Evolutionary conservation across 1,140 invertebrate species (phyloP).

Genomic region (Nomia melanderi): DNA sequence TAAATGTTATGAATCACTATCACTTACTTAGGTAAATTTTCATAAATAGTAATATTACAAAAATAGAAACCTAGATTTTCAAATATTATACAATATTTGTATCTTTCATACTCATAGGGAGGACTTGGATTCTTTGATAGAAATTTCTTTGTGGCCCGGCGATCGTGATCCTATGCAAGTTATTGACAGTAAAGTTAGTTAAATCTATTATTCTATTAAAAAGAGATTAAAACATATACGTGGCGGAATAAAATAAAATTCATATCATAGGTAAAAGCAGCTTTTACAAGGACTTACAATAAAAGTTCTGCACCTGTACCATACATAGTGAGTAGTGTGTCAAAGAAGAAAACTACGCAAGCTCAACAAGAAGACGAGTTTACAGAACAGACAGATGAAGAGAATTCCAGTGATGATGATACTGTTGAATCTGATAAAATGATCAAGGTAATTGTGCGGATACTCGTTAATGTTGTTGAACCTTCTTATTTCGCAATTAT

Average conservation of each 20-base stretch:
- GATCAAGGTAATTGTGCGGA: slow-evolving; percentile 85
- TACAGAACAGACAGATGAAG: slow-evolving; percentile 80
- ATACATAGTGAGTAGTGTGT: slow-evolving; percentile 84
- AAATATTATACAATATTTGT: not conserved
- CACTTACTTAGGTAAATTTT: slow-evolving; percentile 93
- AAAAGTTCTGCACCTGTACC: slow-evolving; percentile 87
- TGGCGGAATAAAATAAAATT: slow-evolving; percentile 10
- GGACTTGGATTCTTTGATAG: slow-evolving; percentile 93
- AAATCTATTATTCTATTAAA: not conserved
- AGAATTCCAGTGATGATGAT: slow-evolving; percentile 85
- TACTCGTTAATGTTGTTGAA: slow-evolving; percentile 39
- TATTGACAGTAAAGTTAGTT: slow-evolving; percentile 89
- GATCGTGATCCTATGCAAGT: slow-evolving; percentile 87
- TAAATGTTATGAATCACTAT: slow-evolving; percentile 91
- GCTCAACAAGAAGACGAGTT: slow-evolving; percentile 75
- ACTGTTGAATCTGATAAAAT: slow-evolving; percentile 88
- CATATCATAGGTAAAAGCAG: slow-evolving; percentile 88
- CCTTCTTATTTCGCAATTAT: slow-evolving; percentile 6
- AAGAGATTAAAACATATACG: slow-evolving; percentile 13
- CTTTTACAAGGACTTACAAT: slow-evolving; percentile 95
- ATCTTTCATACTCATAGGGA: slow-evolving; percentile 82
- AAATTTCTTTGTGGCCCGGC: slow-evolving; percentile 92
- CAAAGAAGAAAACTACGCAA: slow-evolving; percentile 81
- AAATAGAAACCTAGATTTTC: not conserved
- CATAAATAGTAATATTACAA: slow-evolving; percentile 84